Base-by-base conservation (phyloP, 2,888 invertebrate genomes). In the Chouioia cunea region DNA sequence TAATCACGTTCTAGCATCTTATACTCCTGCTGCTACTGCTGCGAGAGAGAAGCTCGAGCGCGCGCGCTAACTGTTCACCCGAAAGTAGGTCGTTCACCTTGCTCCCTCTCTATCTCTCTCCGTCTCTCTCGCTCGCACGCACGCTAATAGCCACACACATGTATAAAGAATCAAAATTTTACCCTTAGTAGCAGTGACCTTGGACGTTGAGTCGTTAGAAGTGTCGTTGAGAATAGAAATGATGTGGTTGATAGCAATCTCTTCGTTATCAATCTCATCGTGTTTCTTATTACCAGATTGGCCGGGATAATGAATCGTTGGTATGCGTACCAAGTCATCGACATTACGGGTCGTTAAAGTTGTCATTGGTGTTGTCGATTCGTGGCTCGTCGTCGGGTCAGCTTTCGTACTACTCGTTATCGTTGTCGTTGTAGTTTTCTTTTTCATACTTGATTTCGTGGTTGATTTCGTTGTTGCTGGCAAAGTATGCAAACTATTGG, bases 241-340 rank as follows among this genome's bases (percentile, higher is more conserved):
- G 14, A 88, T 87, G 48, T 87, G 87, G 75, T 86, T 86, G 52
- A 88, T 87, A 2, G 86, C 85, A 65, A 86, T 80, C 74, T 86
- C 79, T 75, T 86, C 80, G 63, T 82, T 79, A 67, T 83, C 81
- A 64, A 82, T 64, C 56, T 80, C 75, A 71, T 85, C 80, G 73
- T 84, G 73, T 69, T 83, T 84, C 69, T 85, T 82, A 50, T 82
- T 85, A 3, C 82, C 83, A 0, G 79, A 80, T 14, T 81, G 79
- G 0, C 74, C 76, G 36, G 82, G 81, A 22, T 83, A 80, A 8
- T 80, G 82, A 14, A 87, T 82, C 0, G 86, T 87, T 18, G 86
- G 85, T 3, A 87, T 83, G 47, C 83, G 77, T 0, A 87, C 77
- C 43, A 87, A 74, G 6, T 82, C 84, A 43, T 84, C 83, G 12